Base-by-base conservation (phyloP, 1,140 invertebrate genomes). In the Drosophila ambigua region DNA sequence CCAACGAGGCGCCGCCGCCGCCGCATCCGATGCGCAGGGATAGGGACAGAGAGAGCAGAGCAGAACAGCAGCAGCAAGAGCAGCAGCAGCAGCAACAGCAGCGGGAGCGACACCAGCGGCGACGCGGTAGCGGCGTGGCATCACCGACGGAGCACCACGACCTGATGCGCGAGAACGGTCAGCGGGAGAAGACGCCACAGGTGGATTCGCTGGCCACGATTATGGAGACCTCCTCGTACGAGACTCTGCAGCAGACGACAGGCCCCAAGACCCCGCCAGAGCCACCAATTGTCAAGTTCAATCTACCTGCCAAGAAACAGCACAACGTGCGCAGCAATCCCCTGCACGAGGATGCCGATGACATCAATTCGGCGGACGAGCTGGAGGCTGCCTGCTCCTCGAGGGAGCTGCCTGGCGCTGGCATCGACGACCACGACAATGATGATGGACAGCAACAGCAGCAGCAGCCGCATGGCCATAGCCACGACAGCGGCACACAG, bases 241-340 rank as follows among this genome's bases (percentile, higher is more conserved):
- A 88, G 16, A 82, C 83, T 54, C 45, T 87, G 43, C 54, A 73
- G 6, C 82, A 76, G 49, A 80, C 82, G 5, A 90, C 85, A 2
- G 95, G 95, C 7, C 95, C 95, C 0, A 96, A 96, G 84, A 96
- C 95, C 8, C 95, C 95, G 1, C 95, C 95, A 0, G 95, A 96
- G 85, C 95, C 95, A 2, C 94, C 95, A 62, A 77, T 90, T 57
- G 93, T 95, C 9, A 95, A 95, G 80, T 96, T 96, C 75, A 94
- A 94, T 2, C 93, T 96, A 60, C 92, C 92, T 16, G 92, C 93
- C 31, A 95, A 95, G 72, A 92, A 92, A 50, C 93, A 93, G 49
- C 94, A 93, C 48, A 94, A 94, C 75, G 69, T 93, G 20, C 93
- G 92, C 68, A 95, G 90, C 67, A 95, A 95, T 91, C 95, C 95